A percentile compares a stretch with the other conserved stretches of the same genome.
Evolutionary conservation across 2,113 vertebrate genomes (phyloP).

Genomic region (Galbula dea): DNA sequence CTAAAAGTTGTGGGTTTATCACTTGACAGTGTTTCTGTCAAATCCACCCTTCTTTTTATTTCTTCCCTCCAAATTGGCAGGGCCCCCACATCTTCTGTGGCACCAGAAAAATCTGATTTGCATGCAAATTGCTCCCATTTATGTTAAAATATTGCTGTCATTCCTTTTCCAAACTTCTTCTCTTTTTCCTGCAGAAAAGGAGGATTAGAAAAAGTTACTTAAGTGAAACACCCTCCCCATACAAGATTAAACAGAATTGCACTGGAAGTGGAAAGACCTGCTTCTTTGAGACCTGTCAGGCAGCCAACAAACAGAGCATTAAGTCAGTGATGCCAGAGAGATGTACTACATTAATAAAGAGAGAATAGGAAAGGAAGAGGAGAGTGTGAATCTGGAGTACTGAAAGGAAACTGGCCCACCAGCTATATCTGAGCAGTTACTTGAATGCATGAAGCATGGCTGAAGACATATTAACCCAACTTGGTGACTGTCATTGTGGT

Average conservation of each 20-base stretch:
- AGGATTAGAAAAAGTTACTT: background rate
- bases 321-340: background rate
- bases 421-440: background rate
- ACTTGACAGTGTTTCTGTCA: background rate
- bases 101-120: conserved; percentile 73
- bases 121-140: conserved; percentile 59
- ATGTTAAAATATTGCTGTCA: conserved; percentile 44
- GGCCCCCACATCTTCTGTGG: conserved; percentile 41
- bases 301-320: background rate
- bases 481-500: background rate
- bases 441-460: accelerated
- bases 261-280: background rate
- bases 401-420: background rate
- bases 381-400: background rate
- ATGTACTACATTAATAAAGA: background rate
- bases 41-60: conserved; percentile 19
- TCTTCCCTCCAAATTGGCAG: conserved; percentile 38
- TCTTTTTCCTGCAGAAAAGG: background rate
- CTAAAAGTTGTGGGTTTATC: background rate
- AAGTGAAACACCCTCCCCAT: background rate
- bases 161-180: background rate
- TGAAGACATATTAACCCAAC: background rate
- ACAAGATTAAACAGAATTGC: background rate
- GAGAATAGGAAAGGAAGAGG: background rate
- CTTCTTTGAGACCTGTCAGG: conserved; percentile 48